Conservation (phyloP, 2,888 invertebrate genomes). For the Abrostola triplasia region DNA sequence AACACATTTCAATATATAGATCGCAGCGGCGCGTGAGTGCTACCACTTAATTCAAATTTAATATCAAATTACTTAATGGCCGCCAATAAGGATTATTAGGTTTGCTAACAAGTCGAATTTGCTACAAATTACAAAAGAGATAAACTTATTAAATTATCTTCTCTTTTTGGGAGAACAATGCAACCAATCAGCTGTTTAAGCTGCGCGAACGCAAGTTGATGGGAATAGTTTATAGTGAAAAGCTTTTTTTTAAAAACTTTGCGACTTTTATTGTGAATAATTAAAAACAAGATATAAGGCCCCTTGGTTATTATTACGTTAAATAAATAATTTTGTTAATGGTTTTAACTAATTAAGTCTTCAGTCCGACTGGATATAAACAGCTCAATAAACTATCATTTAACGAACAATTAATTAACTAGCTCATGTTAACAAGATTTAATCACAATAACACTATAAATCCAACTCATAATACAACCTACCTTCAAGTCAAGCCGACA, state of each 20-base stretch:
- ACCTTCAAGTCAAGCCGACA: constrained; percentile 53
- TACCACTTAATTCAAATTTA: constrained; percentile 47
- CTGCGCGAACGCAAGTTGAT: constrained; percentile 7
- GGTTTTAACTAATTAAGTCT: too few species aligned
- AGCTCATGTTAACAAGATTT: background rate
- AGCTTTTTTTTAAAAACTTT: too few species aligned
- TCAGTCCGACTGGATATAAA: too few species aligned
- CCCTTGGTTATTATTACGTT: too few species aligned
- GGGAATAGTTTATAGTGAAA: too few species aligned
- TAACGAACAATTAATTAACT: background rate
- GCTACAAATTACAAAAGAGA: constrained; percentile 40
- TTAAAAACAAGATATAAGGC: too few species aligned
- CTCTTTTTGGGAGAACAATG: constrained; percentile 35
- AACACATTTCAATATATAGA: constrained; percentile 4
- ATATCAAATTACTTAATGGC: constrained; percentile 54
- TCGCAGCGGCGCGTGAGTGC: constrained; percentile 46
- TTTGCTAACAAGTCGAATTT: constrained; percentile 51
- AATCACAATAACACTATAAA: constrained; percentile 26
- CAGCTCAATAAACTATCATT: too few species aligned
- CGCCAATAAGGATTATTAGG: constrained; percentile 47
- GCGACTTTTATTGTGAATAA: too few species aligned
- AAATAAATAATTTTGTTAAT: too few species aligned
- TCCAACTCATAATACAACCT: constrained; percentile 43
- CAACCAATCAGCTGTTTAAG: constrained; percentile 38
- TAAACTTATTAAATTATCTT: constrained; percentile 46